phyloP scores from a whole-genome alignment of 2,888 invertebrate genomes.

The Liodrosophila aerea region DNA sequence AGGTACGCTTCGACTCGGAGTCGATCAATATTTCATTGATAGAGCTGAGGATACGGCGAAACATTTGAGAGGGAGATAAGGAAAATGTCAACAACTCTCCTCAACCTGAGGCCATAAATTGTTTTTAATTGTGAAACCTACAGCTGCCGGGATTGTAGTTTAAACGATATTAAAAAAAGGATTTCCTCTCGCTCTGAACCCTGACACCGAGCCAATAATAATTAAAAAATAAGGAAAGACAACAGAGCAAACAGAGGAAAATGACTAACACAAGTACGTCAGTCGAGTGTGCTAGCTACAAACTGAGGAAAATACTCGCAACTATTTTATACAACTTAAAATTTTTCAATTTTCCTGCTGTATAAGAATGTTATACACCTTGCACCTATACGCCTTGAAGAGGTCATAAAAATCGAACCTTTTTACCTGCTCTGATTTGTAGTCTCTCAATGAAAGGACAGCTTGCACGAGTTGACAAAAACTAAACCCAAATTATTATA shows the following conservation, averaged over 20 bases:
- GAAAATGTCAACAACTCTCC: constrained; percentile 77
- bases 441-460: constrained; percentile 57
- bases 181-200: constrained; percentile 60
- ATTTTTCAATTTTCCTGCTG: too few relatives aligned
- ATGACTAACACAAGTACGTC: constrained; percentile 7
- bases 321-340: too few relatives aligned
- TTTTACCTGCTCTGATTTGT: constrained; percentile 57
- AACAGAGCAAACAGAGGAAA: constrained; percentile 12
- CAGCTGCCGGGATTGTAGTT: constrained; percentile 19
- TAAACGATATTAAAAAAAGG: constrained; percentile 72
- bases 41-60: constrained; percentile 48
- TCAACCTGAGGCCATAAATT: constrained; percentile 72
- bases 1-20: constrained; percentile 8
- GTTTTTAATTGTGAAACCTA: constrained; percentile 30
- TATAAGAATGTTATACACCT: too few relatives aligned
- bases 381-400: too few relatives aligned
- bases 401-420: constrained; percentile 9
- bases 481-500: constrained; percentile 20
- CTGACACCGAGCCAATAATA: constrained; percentile 59
- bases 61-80: constrained; percentile 58
- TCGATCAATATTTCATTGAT: constrained; percentile 74
- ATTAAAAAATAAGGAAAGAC: constrained; percentile 60
- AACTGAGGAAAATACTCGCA: too few relatives aligned
- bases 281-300: too few relatives aligned
- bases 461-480: constrained; percentile 45